Percentiles rank a stretch among this genome's conserved stretches.
Evolutionary conservation across 2,113 vertebrate species (phyloP).

Genomic region (Zonotrichia leucophrys): DNA sequence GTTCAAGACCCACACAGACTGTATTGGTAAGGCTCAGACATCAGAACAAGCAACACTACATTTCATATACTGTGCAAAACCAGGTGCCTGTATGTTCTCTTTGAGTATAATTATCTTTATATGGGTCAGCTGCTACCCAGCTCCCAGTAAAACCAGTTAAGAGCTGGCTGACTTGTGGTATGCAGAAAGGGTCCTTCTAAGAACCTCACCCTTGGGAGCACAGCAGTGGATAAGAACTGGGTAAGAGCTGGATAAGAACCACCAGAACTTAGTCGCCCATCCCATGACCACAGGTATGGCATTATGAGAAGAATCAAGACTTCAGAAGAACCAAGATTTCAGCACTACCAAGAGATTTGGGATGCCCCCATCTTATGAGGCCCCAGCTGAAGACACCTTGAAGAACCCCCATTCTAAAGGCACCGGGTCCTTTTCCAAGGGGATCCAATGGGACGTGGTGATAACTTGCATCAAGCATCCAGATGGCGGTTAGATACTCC

Average conservation of each 20-base stretch:
- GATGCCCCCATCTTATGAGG: background rate
- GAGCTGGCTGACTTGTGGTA: background rate
- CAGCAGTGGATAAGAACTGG: background rate
- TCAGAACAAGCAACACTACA: background rate
- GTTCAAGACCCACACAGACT: background rate
- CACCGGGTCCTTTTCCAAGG: background rate
- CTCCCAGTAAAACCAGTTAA: constrained; percentile 19
- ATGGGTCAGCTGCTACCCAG: background rate
- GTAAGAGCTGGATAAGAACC: background rate
- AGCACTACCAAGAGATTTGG: background rate
- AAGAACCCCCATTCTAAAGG: background rate
- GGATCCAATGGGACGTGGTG: background rate
- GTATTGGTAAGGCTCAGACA: background rate
- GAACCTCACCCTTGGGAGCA: background rate
- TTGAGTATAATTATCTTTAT: background rate
- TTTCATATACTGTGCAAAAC: background rate
- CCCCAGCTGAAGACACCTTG: background rate
- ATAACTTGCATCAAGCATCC: background rate
- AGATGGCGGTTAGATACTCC: background rate
- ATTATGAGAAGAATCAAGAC: background rate
- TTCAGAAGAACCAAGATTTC: background rate
- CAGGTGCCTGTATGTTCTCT: background rate
- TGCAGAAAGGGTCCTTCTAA: background rate
- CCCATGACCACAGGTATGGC: accelerated
- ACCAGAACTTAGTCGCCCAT: background rate